Evolutionary conservation across 2,113 vertebrate genomes (phyloP).

Genomic region (Corythornis vintsioides): DNA sequence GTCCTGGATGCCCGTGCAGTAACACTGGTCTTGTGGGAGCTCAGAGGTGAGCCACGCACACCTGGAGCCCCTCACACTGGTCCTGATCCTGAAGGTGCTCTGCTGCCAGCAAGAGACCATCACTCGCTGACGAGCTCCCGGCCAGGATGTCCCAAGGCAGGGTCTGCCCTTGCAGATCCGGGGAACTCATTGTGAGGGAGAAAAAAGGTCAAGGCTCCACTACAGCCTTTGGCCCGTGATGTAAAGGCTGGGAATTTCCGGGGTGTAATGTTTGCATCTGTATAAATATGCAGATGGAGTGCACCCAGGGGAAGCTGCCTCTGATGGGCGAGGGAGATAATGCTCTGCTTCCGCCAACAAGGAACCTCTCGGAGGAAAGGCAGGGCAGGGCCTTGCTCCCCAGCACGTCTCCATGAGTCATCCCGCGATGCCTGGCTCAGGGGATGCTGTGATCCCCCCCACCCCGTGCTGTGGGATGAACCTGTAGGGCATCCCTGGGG

Average conservation of each 20-base stretch:
- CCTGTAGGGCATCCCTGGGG: fast-evolving
- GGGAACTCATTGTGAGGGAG: background rate
- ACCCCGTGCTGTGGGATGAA: background rate
- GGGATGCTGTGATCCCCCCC: background rate
- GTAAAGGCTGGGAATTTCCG: conserved; percentile 37
- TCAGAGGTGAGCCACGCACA: fast-evolving
- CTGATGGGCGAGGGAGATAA: conserved; percentile 42
- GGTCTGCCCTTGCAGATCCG: fast-evolving
- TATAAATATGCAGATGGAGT: background rate
- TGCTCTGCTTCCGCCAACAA: background rate
- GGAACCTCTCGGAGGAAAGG: background rate
- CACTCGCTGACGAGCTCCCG: fast-evolving
- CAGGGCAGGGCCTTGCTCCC: background rate
- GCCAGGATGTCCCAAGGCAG: background rate
- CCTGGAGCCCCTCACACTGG: background rate
- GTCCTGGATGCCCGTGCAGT: background rate
- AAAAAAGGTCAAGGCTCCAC: background rate
- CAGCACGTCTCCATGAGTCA: background rate
- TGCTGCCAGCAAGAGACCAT: fast-evolving
- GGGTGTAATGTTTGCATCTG: conserved; percentile 33
- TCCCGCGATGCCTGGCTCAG: background rate
- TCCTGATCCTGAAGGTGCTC: background rate
- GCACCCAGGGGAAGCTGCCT: conserved; percentile 46
- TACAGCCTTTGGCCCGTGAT: background rate
- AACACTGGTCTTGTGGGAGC: background rate